Percentiles rank a stretch among this genome's conserved stretches.
Evolutionary conservation across 2,797 vertebrate species (phyloP).

Genomic region (Anguilla anguilla): DNA sequence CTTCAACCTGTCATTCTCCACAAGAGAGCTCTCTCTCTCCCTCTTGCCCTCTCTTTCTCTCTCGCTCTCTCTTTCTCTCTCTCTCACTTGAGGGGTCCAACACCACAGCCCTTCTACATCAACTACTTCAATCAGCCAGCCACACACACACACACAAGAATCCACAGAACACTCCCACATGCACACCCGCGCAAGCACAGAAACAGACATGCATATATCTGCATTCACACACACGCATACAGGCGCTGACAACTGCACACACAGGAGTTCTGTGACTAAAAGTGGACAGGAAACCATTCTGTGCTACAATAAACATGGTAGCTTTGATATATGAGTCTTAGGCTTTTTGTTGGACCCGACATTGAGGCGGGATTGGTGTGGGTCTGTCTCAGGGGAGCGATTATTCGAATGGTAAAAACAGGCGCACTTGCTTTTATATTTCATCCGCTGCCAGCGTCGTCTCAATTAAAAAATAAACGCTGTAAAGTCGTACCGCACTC

Average conservation of each 20-base stretch:
- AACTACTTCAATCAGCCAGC: neutral
- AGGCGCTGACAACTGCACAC: neutral
- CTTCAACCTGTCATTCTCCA: constrained; percentile 19
- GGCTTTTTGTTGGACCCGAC: neutral
- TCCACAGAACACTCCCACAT: constrained; percentile 13
- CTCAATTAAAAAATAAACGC: neutral
- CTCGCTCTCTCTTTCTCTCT: neutral
- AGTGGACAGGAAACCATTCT: neutral
- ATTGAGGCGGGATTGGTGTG: constrained; percentile 1
- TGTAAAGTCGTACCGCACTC: constrained; percentile 1
- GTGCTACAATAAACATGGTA: neutral
- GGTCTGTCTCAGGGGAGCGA: neutral
- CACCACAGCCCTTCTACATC: neutral
- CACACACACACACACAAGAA: neutral
- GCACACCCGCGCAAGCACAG: neutral
- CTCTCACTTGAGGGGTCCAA: neutral
- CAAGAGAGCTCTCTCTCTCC: neutral
- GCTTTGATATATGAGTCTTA: neutral
- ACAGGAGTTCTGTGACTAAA: neutral
- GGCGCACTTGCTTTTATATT: neutral
- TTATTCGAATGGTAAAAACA: constrained; percentile 21
- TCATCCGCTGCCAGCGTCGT: neutral
- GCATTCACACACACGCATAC: neutral
- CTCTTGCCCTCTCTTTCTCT: neutral
- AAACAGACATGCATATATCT: neutral